phyloP scores from a whole-genome alignment of 2,888 invertebrate genomes.

The Callyntrura guangdongensis region DNA sequence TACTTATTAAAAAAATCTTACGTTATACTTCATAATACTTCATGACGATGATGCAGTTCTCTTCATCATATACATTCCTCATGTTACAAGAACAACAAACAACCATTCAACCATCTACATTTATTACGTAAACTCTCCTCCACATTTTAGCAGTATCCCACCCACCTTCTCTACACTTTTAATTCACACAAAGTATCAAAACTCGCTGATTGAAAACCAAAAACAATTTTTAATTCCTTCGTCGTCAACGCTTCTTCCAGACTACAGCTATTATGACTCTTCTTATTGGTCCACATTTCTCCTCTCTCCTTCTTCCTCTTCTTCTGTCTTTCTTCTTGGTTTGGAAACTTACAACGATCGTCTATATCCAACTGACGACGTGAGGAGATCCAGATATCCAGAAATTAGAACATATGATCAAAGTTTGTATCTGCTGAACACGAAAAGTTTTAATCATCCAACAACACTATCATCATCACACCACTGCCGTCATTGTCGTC shows the following conservation, averaged over 20 bases:
- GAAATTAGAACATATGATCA: background rate
- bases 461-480: background rate
- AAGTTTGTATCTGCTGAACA: background rate
- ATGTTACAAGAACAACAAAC: conserved; percentile 32
- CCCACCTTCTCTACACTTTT: background rate
- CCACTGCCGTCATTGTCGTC: background rate
- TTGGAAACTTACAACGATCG: background rate
- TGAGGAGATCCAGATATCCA: no score
- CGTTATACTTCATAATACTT: conserved; percentile 17
- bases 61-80: conserved; percentile 36
- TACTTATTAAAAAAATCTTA: conserved; percentile 53
- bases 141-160: conserved; percentile 20
- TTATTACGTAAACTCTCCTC: background rate
- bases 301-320: background rate
- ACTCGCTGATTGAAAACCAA: no score
- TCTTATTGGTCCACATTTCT: conserved; percentile 12
- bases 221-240: background rate
- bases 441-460: background rate
- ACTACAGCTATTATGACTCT: no score
- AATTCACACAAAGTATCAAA: conserved; percentile 4
- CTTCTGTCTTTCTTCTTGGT: conserved; percentile 35
- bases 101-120: background rate
- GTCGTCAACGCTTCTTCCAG: conserved; percentile 18
- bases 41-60: conserved; percentile 45
- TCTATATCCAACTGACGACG: no score